Evolutionary conservation across 2,888 invertebrate genomes (phyloP).

Genomic region (Calameuta filiformis): DNA sequence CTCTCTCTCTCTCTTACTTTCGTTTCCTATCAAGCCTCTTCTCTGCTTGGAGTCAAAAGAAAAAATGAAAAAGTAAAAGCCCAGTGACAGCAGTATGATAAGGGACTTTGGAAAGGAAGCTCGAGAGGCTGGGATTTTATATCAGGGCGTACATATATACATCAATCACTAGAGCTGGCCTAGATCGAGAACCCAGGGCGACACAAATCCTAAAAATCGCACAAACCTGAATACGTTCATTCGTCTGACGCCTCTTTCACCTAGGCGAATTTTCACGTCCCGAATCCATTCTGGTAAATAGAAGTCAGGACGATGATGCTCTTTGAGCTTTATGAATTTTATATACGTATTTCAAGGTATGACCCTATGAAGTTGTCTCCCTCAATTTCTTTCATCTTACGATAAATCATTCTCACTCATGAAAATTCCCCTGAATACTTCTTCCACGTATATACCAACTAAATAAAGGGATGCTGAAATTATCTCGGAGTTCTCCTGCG

Average conservation of each 20-base stretch:
- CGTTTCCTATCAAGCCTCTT: not conserved
- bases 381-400: not conserved
- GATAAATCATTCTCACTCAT: not conserved
- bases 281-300: not conserved
- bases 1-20: no score
- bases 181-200: conserved; percentile 45
- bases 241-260: conserved; percentile 5
- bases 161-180: conserved; percentile 21
- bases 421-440: not conserved
- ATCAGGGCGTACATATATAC: not conserved
- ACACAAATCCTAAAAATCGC: conserved; percentile 44
- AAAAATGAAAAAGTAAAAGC: not conserved
- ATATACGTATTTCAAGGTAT: not conserved
- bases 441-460: not conserved
- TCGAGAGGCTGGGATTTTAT: not conserved
- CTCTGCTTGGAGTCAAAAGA: not conserved
- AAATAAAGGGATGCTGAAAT: not conserved
- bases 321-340: not conserved
- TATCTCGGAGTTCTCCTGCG: not conserved
- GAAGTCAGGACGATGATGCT: not conserved
- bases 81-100: not conserved
- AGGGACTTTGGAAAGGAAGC: not conserved
- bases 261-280: conserved; percentile 4
- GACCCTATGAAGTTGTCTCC: not conserved
- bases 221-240: conserved; percentile 36